Conservation (phyloP, 2,888 invertebrate species). For the Geotrupes spiniger region DNA sequence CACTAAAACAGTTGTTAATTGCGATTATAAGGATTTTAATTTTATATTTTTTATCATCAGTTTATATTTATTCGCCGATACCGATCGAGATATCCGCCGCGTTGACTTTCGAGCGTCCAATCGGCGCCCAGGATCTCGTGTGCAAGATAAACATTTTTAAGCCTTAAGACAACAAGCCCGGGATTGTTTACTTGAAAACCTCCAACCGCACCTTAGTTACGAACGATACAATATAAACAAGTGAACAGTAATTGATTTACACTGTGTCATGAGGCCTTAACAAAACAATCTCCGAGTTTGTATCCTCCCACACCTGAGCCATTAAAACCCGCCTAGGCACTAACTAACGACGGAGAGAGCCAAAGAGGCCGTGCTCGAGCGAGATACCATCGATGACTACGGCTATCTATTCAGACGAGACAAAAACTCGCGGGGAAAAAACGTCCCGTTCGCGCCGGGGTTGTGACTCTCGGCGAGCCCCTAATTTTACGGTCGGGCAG, state of each 20-base stretch:
- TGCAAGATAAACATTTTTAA: no score
- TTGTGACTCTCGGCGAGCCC: constrained; percentile 15
- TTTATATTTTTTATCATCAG: no score
- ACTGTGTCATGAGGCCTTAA: constrained; percentile 28
- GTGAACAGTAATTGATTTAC: constrained; percentile 30
- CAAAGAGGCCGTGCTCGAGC: constrained; percentile 13
- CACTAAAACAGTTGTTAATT: no score
- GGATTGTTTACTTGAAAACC: constrained; percentile 18
- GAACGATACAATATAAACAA: constrained; percentile 25
- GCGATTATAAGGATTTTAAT: no score
- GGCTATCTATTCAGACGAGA: constrained; percentile 18
- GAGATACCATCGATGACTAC: constrained; percentile 21
- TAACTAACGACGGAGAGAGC: constrained; percentile 15
- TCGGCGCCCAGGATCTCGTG: no score
- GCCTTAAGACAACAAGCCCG: constrained; percentile 1
- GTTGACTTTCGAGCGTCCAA: no score
- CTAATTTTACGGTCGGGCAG: constrained; percentile 17
- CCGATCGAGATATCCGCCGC: no score
- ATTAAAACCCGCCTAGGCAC: constrained; percentile 24
- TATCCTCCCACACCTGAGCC: constrained; percentile 28
- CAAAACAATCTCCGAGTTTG: constrained; percentile 29
- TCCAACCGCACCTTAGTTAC: constrained; percentile 20
- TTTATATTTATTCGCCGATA: no score
- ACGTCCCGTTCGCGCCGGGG: constrained; percentile 2
- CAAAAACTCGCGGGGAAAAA: constrained; percentile 7